Conservation (phyloP, 2,888 invertebrate species). For the Timema podura region DNA sequence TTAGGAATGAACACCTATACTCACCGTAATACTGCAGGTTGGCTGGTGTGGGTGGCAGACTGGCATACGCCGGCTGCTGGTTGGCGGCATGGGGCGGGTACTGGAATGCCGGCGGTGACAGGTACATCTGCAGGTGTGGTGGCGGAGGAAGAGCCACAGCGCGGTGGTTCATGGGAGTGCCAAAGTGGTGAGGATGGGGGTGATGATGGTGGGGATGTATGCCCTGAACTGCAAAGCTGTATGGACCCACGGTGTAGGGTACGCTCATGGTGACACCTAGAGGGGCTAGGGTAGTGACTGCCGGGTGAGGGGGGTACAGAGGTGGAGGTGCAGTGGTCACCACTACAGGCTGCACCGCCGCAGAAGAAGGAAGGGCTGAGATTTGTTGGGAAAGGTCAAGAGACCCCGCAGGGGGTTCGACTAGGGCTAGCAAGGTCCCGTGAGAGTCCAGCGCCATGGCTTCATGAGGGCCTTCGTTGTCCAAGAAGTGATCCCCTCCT, state of each 20-base stretch:
- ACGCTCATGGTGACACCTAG: slow-evolving; percentile 48
- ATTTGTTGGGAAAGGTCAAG: slow-evolving; percentile 39
- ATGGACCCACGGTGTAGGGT: slow-evolving; percentile 58
- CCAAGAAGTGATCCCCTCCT: slow-evolving; percentile 54
- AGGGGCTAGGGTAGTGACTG: slow-evolving; percentile 56
- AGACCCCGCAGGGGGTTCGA: slow-evolving; percentile 45
- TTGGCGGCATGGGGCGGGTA: slow-evolving; percentile 40
- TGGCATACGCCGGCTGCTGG: slow-evolving; percentile 36
- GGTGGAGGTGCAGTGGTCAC: slow-evolving; percentile 52
- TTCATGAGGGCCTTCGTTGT: slow-evolving; percentile 59
- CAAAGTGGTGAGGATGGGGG: slow-evolving; percentile 46
- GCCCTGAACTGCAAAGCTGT: slow-evolving; percentile 56
- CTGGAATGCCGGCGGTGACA: slow-evolving; percentile 47
- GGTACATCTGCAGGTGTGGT: slow-evolving; percentile 52
- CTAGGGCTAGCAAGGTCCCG: slow-evolving; percentile 54
- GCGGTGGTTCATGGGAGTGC: slow-evolving; percentile 44
- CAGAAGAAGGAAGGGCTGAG: slow-evolving; percentile 12
- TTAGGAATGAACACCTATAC: too few relatives aligned
- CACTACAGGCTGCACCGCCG: slow-evolving; percentile 43
- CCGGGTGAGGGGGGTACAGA: slow-evolving; percentile 45
- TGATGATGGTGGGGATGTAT: slow-evolving; percentile 56
- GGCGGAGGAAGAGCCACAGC: slow-evolving; percentile 44
- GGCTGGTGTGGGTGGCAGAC: slow-evolving; percentile 39
- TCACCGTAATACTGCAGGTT: slow-evolving; percentile 50
- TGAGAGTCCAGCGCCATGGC: slow-evolving; percentile 54